A percentile compares a stretch with the other conserved stretches of the same genome.
phyloP scores from a whole-genome alignment of 2,888 invertebrate species.

The Parapristionchus giblindavisi region DNA sequence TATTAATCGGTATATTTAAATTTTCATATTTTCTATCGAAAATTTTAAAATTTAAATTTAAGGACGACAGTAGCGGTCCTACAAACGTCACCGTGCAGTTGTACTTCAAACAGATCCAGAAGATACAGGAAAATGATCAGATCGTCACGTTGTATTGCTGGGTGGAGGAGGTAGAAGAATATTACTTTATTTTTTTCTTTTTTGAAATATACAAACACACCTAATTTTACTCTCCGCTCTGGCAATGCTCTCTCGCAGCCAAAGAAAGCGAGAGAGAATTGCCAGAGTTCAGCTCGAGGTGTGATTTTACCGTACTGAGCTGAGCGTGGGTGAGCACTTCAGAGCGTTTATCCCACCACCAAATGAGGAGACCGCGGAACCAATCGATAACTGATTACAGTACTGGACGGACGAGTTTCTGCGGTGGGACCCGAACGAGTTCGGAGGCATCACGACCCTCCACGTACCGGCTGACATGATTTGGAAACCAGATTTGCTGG shows the following conservation, averaged over 20 bases:
- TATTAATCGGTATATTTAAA: no score
- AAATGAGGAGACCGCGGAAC: no score
- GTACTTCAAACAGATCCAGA: slow-evolving; percentile 68
- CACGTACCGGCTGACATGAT: slow-evolving; percentile 58
- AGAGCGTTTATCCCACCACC: no score
- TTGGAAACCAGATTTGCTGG: slow-evolving; percentile 65
- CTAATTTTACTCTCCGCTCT: no score
- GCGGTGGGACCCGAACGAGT: slow-evolving; percentile 55
- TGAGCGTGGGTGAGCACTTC: neutral
- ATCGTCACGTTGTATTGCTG: slow-evolving; percentile 67
- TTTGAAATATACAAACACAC: no score
- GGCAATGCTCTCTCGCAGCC: no score
- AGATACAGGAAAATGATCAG: slow-evolving; percentile 67
- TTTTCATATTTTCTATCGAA: neutral
- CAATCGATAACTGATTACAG: slow-evolving; percentile 43
- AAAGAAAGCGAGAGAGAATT: no score
- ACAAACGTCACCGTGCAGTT: slow-evolving; percentile 68
- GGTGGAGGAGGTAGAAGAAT: slow-evolving; percentile 60
- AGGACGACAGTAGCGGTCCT: slow-evolving; percentile 57
- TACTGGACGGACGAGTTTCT: slow-evolving; percentile 61
- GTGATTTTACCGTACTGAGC: no score
- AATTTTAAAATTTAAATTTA: neutral
- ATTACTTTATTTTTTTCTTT: neutral
- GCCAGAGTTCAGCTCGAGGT: no score
- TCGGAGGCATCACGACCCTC: slow-evolving; percentile 49